Conservation (phyloP, 2,797 vertebrate species). For the Potorous gilbertii region DNA sequence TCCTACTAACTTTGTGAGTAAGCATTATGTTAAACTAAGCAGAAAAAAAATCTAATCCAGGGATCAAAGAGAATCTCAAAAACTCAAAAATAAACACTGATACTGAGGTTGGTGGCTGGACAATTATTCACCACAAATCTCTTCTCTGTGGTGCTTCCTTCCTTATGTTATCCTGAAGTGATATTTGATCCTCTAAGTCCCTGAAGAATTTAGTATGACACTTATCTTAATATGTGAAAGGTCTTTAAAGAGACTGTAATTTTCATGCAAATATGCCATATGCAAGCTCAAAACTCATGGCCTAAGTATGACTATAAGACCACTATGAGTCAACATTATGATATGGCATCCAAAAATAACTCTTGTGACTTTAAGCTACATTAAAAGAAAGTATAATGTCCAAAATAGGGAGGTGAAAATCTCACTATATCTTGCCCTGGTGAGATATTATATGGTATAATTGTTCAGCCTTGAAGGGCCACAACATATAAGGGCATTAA, state of each 20-base stretch:
- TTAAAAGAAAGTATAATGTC: background rate
- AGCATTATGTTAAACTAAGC: conserved; percentile 46
- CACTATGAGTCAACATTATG: background rate
- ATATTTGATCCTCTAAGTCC: background rate
- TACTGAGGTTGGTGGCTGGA: conserved; percentile 19
- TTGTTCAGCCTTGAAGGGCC: background rate
- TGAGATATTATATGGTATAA: background rate
- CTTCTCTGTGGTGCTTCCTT: background rate
- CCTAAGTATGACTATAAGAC: background rate
- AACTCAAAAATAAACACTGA: conserved; percentile 32
- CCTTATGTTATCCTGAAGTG: too few relatives aligned
- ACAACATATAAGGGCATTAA: background rate
- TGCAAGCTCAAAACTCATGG: background rate
- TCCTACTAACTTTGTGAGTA: conserved; percentile 71
- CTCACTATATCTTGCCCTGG: background rate
- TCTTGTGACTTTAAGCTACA: background rate
- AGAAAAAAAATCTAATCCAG: background rate
- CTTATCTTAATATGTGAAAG: background rate
- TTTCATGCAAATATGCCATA: background rate
- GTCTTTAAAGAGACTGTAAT: background rate
- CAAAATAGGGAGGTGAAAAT: background rate
- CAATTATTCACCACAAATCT: background rate
- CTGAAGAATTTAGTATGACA: background rate
- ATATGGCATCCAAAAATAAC: background rate
- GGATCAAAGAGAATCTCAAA: background rate